These are phyloP conservation scores for Hydrolagus colliei DNA, from an alignment of 2,797 vertebrate species.

Conservation along the genomic window DNA sequence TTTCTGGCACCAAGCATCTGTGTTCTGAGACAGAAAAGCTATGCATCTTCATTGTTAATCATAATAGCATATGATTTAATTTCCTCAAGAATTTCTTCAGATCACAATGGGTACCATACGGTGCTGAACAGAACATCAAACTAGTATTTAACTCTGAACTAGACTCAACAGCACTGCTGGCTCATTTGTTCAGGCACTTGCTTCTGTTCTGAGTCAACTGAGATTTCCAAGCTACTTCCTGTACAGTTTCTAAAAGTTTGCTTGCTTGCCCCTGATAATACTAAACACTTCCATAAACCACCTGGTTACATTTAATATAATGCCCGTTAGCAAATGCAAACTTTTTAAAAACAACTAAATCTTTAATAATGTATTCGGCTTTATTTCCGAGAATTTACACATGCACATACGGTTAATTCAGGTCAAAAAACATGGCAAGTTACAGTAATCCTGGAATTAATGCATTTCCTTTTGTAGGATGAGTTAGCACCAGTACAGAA, in stretches of 20 bases:
- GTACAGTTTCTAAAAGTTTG: too few relatives aligned
- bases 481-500: too few relatives aligned
- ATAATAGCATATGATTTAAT: slow-evolving; percentile 25
- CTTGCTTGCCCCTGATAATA: neutral
- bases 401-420: slow-evolving; percentile 2
- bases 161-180: neutral
- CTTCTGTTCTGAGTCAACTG: slow-evolving; percentile 1
- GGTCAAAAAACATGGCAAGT: neutral
- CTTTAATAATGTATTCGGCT: neutral
- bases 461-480: too few relatives aligned
- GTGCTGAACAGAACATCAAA: slow-evolving; percentile 11
- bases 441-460: slow-evolving; percentile 6
- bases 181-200: neutral
- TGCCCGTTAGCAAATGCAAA: slow-evolving; percentile 11
- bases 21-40: slow-evolving; percentile 14
- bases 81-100: slow-evolving; percentile 27
- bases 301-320: slow-evolving; percentile 3
- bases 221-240: neutral
- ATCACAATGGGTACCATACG: slow-evolving; percentile 27
- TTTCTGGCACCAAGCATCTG: neutral
- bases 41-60: slow-evolving; percentile 16
- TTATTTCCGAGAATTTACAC: slow-evolving; percentile 5
- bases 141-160: neutral
- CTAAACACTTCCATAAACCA: slow-evolving; percentile 18
- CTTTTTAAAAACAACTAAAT: neutral